Evolutionary conservation across 2,888 invertebrate genomes (phyloP).

Genomic region (Unio delphinus): DNA sequence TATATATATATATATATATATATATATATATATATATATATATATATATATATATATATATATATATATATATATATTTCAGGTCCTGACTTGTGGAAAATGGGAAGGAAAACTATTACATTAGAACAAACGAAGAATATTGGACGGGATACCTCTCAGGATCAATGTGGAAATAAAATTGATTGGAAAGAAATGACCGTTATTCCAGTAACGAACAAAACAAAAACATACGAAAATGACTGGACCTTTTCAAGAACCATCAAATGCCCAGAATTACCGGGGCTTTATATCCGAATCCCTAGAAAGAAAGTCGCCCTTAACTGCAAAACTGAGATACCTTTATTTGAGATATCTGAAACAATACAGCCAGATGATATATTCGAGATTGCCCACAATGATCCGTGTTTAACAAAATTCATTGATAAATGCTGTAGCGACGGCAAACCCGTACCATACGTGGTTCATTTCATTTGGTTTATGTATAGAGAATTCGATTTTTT

Average conservation of each 20-base stretch:
- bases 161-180: too few relatives aligned
- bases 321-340: constrained; percentile 2
- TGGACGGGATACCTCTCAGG: too few relatives aligned
- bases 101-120: too few relatives aligned
- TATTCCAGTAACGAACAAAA: neutral
- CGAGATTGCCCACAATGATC: constrained; percentile 10
- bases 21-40: too few relatives aligned
- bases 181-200: too few relatives aligned
- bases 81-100: too few relatives aligned
- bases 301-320: constrained; percentile 5
- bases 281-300: neutral
- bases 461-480: constrained; percentile 32
- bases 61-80: too few relatives aligned
- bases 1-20: too few relatives aligned
- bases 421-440: constrained; percentile 17
- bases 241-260: constrained; percentile 1
- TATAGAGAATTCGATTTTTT: constrained; percentile 19
- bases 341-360: neutral
- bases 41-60: too few relatives aligned
- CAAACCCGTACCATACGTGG: constrained; percentile 23
- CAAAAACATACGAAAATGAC: constrained; percentile 3
- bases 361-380: constrained; percentile 3
- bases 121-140: too few relatives aligned
- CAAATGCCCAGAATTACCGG: neutral
- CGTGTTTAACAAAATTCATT: constrained; percentile 22